phyloP scores from a whole-genome alignment of 92 coral and sea anemone genomes.

The Palythoa grandis region DNA sequence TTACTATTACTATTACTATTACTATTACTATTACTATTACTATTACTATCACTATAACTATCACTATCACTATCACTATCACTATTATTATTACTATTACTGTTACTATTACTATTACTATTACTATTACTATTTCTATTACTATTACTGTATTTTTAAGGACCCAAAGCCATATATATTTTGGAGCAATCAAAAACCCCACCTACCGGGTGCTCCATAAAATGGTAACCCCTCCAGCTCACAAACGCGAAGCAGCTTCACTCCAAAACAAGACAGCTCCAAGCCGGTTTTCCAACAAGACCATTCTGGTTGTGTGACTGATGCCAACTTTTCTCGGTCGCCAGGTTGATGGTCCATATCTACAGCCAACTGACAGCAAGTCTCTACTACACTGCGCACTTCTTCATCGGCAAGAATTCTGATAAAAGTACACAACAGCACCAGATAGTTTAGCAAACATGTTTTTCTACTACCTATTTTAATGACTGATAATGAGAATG shows the following conservation, averaged over 20 bases:
- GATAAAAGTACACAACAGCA: not conserved
- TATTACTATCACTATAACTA: too few relatives aligned
- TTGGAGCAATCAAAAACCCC: not conserved
- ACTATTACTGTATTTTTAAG: too few relatives aligned
- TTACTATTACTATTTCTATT: too few relatives aligned
- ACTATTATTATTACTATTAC: too few relatives aligned
- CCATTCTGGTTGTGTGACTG: conserved; percentile 93
- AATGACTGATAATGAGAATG: not conserved
- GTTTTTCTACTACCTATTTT: not conserved
- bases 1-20: too few relatives aligned
- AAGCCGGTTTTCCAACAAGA: conserved; percentile 99
- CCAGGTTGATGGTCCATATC: conserved; percentile 76
- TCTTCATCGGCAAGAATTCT: conserved; percentile 94
- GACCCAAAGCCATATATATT: not conserved
- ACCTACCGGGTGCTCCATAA: conserved; percentile 89
- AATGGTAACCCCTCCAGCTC: conserved; percentile 87
- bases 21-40: too few relatives aligned
- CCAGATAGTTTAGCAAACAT: not conserved
- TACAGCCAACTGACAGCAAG: conserved; percentile 83
- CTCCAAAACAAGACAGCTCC: conserved; percentile 95
- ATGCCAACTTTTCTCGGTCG: conserved; percentile 77
- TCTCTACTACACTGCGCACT: conserved; percentile 81
- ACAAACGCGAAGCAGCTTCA: conserved; percentile 89
- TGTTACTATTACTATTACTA: too few relatives aligned
- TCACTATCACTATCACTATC: too few relatives aligned